phyloP scores from a whole-genome alignment of 2,888 invertebrate species.

The Luffia ferchaultella region DNA sequence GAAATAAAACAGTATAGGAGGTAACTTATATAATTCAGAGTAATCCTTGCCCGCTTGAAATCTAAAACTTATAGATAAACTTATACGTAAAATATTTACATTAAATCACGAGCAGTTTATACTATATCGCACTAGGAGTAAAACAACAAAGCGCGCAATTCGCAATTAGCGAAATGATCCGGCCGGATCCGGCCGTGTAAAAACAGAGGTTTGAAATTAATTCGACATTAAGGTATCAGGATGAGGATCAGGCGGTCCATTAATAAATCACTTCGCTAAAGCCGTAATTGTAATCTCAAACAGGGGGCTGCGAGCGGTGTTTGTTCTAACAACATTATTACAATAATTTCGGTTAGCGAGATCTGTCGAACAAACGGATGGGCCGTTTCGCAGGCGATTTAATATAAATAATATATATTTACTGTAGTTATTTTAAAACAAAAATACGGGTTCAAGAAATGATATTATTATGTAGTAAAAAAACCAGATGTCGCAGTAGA shows the following conservation, averaged over 20 bases:
- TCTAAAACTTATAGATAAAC: no score
- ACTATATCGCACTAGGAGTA: not conserved
- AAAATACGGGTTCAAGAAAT: no score
- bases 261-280: conserved; percentile 67
- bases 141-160: not conserved
- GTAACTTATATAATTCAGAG: no score
- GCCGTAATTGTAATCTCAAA: conserved; percentile 67
- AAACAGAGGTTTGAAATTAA: conserved; percentile 42
- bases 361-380: no score
- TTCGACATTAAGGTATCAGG: conserved; percentile 63
- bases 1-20: no score
- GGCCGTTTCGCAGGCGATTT: conserved; percentile 14
- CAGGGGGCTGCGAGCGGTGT: conserved; percentile 55
- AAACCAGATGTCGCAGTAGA: no score
- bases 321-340: conserved; percentile 66
- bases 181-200: conserved; percentile 8
- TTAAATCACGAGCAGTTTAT: not conserved
- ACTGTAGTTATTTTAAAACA: no score
- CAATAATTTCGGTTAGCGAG: conserved; percentile 45
- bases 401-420: no score
- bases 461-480: no score
- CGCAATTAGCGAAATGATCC: conserved; percentile 11
- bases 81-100: not conserved
- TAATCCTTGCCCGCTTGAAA: no score
- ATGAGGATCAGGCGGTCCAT: conserved; percentile 63